Evolutionary conservation across 1,140 invertebrate genomes (phyloP).

Genomic region (Chelonus insularis): DNA sequence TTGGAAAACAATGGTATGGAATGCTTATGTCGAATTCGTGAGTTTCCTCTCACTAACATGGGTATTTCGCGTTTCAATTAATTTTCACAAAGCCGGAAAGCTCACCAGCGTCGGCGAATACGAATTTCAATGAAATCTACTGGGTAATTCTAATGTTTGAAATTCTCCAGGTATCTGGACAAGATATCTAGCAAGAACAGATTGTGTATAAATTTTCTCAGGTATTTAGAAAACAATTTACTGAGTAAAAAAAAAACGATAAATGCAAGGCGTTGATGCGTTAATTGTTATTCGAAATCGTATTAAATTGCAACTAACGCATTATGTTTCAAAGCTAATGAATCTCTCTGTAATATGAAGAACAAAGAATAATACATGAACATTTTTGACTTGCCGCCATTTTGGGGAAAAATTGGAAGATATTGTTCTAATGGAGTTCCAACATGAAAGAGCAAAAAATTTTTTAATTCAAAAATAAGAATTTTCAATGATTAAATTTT

Average conservation of each 20-base stretch:
- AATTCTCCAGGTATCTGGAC: background rate
- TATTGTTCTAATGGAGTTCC: no score
- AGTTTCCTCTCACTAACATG: slow-evolving; percentile 33
- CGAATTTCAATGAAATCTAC: no score
- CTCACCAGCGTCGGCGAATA: background rate
- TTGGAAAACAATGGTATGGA: slow-evolving; percentile 49
- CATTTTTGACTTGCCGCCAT: no score
- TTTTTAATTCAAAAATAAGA: no score
- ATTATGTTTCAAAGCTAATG: slow-evolving; percentile 1
- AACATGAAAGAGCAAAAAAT: no score
- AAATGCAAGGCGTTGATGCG: no score
- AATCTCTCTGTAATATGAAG: background rate
- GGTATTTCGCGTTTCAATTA: slow-evolving; percentile 59
- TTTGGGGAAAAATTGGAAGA: no score
- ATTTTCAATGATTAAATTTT: no score
- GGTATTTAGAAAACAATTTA: no score
- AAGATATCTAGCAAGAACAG: background rate
- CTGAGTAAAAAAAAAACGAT: no score
- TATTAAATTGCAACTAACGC: background rate
- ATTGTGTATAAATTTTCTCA: background rate
- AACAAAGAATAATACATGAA: background rate
- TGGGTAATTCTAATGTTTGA: background rate
- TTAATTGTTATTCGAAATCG: background rate
- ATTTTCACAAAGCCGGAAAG: slow-evolving; percentile 49
- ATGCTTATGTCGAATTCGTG: slow-evolving; percentile 50